A percentile compares a stretch with the other conserved stretches of the same genome.
Evolutionary conservation across 2,113 vertebrate genomes (phyloP).

Genomic region (Salvator merianae): DNA sequence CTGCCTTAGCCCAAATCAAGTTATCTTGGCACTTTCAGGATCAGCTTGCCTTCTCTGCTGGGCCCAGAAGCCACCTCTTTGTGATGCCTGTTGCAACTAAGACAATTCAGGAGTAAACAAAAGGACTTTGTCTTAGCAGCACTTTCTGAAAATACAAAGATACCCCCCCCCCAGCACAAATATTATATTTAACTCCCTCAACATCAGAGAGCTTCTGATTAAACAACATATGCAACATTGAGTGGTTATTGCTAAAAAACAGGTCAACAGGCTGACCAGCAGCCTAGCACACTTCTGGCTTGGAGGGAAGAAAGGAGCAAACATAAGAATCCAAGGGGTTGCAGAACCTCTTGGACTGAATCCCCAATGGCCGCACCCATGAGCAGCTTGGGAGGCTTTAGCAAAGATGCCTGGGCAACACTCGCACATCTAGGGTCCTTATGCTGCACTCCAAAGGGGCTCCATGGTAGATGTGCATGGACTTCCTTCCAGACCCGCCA

Average conservation of each 20-base stretch:
- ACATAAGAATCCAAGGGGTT: fast-evolving
- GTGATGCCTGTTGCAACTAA: not conserved
- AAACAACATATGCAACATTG: fast-evolving
- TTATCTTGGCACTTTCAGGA: not conserved
- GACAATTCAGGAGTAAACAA: not conserved
- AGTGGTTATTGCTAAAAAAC: not conserved
- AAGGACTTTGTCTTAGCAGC: conserved; percentile 11
- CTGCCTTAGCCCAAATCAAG: too few species aligned
- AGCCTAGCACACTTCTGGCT: not conserved
- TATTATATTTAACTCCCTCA: not conserved
- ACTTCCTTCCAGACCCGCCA: too few species aligned
- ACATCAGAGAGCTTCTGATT: not conserved
- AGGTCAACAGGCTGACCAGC: not conserved
- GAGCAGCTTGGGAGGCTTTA: not conserved
- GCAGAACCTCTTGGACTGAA: not conserved
- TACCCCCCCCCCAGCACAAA: not conserved
- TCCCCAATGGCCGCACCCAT: not conserved
- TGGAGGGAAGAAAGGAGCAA: not conserved
- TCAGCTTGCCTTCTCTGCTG: not conserved
- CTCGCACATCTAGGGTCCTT: not conserved
- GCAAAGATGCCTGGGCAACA: not conserved
- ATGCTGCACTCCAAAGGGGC: not conserved
- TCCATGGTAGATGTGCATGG: not conserved
- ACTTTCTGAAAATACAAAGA: not conserved
- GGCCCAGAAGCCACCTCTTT: not conserved